These are phyloP conservation scores for Drosophila virilis DNA, from an alignment of 1,140 invertebrate genomes.

Conservation along the genomic window DNA sequence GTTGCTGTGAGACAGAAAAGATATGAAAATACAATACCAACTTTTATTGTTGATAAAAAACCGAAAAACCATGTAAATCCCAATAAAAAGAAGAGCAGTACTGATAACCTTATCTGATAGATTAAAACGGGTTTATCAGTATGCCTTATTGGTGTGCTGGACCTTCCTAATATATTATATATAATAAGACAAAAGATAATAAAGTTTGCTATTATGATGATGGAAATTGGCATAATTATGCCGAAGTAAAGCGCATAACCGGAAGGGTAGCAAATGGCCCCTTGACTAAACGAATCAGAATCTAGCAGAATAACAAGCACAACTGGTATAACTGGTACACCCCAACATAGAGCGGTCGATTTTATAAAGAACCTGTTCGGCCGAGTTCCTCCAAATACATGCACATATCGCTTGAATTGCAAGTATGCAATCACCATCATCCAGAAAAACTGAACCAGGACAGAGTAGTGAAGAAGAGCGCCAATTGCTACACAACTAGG, in stretches of 20 bases:
- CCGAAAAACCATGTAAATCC: constrained; percentile 88
- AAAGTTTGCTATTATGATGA: constrained; percentile 86
- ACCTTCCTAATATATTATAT: constrained; percentile 85
- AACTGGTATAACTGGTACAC: constrained; percentile 85
- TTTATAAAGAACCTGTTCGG: constrained; percentile 85
- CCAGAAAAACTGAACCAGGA: constrained; percentile 87
- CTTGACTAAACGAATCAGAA: constrained; percentile 84
- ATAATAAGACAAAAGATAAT: constrained; percentile 86
- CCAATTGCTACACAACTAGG: constrained; percentile 85
- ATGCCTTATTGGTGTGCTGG: constrained; percentile 83
- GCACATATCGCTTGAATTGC: constrained; percentile 87
- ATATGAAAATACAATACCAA: constrained; percentile 86
- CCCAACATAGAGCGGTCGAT: constrained; percentile 85
- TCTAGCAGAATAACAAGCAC: constrained; percentile 84
- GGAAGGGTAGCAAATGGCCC: constrained; percentile 86
- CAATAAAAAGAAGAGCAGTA: constrained; percentile 87
- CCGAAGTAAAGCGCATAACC: constrained; percentile 85
- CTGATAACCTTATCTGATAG: constrained; percentile 86
- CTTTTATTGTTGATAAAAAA: constrained; percentile 85
- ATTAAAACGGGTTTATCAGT: constrained; percentile 85
- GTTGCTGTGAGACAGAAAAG: constrained; percentile 87
- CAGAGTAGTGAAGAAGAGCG: constrained; percentile 87
- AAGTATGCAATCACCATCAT: constrained; percentile 87
- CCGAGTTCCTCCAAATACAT: constrained; percentile 85
- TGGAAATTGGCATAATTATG: constrained; percentile 85